Conservation (phyloP, 1,140 invertebrate genomes). For the Phymastichus coffea region DNA sequence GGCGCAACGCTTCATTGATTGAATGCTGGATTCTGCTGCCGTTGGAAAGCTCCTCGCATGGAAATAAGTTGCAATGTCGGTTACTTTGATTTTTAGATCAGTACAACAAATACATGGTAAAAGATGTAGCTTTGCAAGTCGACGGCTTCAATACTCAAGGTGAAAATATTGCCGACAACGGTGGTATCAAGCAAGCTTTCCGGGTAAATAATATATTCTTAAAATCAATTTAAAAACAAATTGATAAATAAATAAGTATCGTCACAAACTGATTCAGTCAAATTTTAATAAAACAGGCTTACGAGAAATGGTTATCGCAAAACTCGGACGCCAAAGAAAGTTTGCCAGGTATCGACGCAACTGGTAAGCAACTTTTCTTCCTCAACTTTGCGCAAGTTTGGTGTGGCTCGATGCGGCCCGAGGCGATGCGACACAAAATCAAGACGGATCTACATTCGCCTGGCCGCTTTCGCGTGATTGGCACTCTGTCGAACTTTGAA, state of each 20-base stretch:
- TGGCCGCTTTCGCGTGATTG: slow-evolving; percentile 74
- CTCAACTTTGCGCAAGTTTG: slow-evolving; percentile 86
- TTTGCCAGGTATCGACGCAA: slow-evolving; percentile 73
- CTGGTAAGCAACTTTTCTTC: slow-evolving; percentile 77
- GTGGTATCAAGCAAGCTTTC: slow-evolving; percentile 83
- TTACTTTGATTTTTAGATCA: too few relatives aligned
- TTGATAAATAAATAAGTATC: too few relatives aligned
- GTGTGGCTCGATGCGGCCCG: slow-evolving; percentile 85
- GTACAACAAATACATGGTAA: slow-evolving; percentile 66
- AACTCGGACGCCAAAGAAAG: slow-evolving; percentile 61
- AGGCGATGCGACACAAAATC: slow-evolving; percentile 76
- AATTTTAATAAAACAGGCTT: slow-evolving; percentile 55
- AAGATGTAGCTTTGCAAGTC: slow-evolving; percentile 62
- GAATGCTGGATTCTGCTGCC: too few relatives aligned
- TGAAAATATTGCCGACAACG: slow-evolving; percentile 91
- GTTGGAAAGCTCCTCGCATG: too few relatives aligned
- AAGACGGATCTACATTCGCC: slow-evolving; percentile 83
- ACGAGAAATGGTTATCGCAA: slow-evolving; percentile 61
- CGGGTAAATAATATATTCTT: slow-evolving; percentile 56
- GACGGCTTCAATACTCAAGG: slow-evolving; percentile 69
- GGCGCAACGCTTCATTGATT: too few relatives aligned
- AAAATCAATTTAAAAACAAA: not conserved
- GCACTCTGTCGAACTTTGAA: slow-evolving; percentile 78
- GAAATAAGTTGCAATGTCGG: too few relatives aligned
- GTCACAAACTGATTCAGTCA: too few relatives aligned